Percentiles rank a stretch among this genome's conserved stretches.
phyloP scores from a whole-genome alignment of 2,797 vertebrate genomes.

The Pseudochirops cupreus region DNA sequence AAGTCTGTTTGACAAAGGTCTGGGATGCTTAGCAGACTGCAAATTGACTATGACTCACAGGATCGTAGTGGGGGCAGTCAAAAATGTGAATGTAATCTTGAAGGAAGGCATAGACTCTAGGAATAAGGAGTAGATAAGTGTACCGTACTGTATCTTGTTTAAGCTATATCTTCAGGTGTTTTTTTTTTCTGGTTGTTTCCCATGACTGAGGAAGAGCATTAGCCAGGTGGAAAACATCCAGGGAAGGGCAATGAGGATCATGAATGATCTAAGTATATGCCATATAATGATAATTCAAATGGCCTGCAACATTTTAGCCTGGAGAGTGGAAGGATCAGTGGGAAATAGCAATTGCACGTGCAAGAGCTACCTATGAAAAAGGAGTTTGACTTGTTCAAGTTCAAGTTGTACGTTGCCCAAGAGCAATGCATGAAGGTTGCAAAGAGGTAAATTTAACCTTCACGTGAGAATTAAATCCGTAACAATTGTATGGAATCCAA shows the following conservation, averaged over 20 bases:
- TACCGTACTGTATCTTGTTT: too few relatives aligned
- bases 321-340: background rate
- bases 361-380: background rate
- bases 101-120: background rate
- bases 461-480: background rate
- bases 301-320: background rate
- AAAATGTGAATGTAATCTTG: background rate
- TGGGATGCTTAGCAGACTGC: too few relatives aligned
- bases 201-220: background rate
- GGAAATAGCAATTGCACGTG: background rate
- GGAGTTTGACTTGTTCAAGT: background rate
- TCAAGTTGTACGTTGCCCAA: background rate
- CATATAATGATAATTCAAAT: background rate
- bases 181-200: too few relatives aligned
- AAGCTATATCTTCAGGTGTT: too few relatives aligned
- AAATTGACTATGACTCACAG: background rate
- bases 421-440: background rate
- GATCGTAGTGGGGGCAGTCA: background rate
- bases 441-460: background rate
- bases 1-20: background rate
- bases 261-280: background rate
- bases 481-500: background rate
- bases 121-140: background rate
- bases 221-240: background rate
- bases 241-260: background rate